phyloP scores from a whole-genome alignment of 2,113 vertebrate genomes.

The Climacteris rufus region DNA sequence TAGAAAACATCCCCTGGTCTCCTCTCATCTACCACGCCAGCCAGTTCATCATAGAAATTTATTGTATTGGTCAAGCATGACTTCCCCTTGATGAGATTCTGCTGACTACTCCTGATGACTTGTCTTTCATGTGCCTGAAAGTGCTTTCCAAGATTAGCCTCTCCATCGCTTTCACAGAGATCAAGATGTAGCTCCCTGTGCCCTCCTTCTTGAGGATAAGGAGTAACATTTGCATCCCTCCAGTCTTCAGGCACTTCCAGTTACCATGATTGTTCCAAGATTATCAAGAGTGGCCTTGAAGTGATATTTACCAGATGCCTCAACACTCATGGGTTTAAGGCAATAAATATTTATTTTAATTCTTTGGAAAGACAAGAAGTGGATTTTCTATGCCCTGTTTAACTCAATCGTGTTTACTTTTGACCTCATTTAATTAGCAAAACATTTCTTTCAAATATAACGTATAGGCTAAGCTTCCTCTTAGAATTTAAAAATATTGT shows the following conservation, averaged over 20 bases:
- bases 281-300: neutral
- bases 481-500: slow-evolving; percentile 36
- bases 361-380: neutral
- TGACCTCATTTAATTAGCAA: slow-evolving; percentile 8
- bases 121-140: neutral
- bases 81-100: neutral
- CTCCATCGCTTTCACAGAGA: neutral
- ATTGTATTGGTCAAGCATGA: neutral
- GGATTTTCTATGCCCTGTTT: slow-evolving; percentile 8
- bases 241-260: neutral
- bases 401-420: neutral
- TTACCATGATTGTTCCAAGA: neutral
- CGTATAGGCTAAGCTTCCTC: neutral
- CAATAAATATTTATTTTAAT: neutral
- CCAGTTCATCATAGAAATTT: neutral
- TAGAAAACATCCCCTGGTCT: neutral
- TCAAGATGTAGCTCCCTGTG: neutral
- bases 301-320: neutral
- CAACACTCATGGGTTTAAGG: neutral
- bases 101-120: neutral
- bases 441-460: slow-evolving; percentile 27
- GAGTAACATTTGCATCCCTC: neutral
- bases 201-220: neutral
- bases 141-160: neutral
- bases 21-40: neutral